Conservation (phyloP, 2,113 vertebrate species). For the Peromyscus polionotus region DNA sequence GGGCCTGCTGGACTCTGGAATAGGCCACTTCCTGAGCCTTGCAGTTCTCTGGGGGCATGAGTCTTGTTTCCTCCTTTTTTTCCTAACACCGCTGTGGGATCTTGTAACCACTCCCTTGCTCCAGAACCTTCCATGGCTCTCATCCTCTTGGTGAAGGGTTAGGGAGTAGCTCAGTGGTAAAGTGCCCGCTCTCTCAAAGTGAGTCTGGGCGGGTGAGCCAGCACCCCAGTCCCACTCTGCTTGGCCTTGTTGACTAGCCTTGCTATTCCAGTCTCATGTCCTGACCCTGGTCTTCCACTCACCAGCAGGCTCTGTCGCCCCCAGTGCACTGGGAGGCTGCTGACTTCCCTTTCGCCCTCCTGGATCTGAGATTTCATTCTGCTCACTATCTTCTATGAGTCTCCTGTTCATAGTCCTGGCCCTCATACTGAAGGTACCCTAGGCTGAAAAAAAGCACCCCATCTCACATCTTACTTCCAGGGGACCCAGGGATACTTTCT, state of each 20-base stretch:
- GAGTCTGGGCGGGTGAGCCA: background rate
- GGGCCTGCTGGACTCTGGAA: background rate
- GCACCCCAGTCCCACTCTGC: too few species aligned
- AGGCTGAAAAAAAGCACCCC: background rate
- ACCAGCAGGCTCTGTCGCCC: background rate
- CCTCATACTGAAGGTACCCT: background rate
- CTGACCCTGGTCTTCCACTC: background rate
- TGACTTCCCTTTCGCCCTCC: background rate
- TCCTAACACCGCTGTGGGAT: background rate
- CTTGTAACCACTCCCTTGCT: background rate
- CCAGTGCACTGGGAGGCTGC: background rate
- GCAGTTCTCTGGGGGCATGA: background rate
- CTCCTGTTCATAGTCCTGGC: background rate
- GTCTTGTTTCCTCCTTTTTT: background rate
- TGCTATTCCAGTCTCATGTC: background rate
- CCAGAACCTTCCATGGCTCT: background rate
- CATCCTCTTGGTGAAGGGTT: background rate
- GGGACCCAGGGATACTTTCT: background rate
- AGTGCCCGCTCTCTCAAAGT: background rate
- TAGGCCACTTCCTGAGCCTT: background rate
- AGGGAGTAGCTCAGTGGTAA: background rate
- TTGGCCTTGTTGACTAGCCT: background rate
- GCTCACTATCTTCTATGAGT: background rate
- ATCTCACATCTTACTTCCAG: background rate
- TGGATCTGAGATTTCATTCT: background rate